phyloP scores from a whole-genome alignment of 2,888 invertebrate species.

The Allacma fusca region DNA sequence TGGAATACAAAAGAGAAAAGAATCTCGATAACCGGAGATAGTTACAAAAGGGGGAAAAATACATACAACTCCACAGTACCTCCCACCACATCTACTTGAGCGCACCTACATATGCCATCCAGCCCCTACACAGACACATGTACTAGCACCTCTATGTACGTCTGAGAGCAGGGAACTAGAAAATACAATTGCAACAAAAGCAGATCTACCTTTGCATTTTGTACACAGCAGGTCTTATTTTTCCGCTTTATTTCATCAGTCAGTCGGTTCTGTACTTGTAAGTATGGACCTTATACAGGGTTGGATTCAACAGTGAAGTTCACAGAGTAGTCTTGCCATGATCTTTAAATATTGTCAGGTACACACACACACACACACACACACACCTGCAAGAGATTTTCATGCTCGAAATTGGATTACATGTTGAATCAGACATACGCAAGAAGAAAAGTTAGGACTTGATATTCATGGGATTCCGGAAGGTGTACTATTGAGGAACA shows the following conservation, averaged over 20 bases:
- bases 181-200: not conserved
- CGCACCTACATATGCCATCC: too few relatives aligned
- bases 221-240: not conserved
- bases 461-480: slow-evolving; percentile 7
- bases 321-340: too few relatives aligned
- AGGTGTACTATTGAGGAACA: not conserved
- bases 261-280: not conserved
- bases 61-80: too few relatives aligned
- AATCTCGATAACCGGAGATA: not conserved
- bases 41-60: not conserved
- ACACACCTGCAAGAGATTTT: slow-evolving; percentile 15
- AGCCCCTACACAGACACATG: too few relatives aligned
- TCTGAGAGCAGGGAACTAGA: not conserved
- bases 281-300: too few relatives aligned
- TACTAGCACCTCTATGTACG: too few relatives aligned
- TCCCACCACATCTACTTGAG: too few relatives aligned
- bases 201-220: not conserved
- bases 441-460: not conserved
- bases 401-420: slow-evolving; percentile 19
- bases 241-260: slow-evolving; percentile 8
- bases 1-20: not conserved
- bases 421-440: slow-evolving; percentile 9
- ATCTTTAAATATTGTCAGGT: slow-evolving; percentile 3
- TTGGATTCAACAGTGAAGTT: too few relatives aligned
- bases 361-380: not conserved